A percentile compares a stretch with the other conserved stretches of the same genome.
Evolutionary conservation across 2,888 invertebrate species (phyloP).

Genomic region (Luperina nickerlii): DNA sequence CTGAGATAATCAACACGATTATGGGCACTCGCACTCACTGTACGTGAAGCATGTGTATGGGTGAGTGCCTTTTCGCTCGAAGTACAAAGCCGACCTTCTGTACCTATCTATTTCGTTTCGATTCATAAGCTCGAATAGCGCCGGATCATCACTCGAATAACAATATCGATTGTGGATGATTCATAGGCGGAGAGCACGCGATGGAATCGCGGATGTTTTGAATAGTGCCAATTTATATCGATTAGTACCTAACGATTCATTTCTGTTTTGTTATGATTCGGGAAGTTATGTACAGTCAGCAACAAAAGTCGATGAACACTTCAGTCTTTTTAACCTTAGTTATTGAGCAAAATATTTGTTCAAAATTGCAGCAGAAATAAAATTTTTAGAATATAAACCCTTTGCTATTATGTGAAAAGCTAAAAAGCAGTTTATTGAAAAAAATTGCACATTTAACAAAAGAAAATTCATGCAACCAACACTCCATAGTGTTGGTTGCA

Average conservation of each 20-base stretch:
- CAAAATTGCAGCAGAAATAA: too few species aligned
- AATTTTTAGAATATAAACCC: too few species aligned
- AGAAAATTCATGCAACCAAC: too few species aligned
- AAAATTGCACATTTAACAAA: too few species aligned
- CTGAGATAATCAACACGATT: background rate
- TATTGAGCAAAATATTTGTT: too few species aligned
- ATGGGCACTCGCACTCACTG: background rate
- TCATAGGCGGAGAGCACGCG: constrained; percentile 66
- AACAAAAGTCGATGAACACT: too few species aligned
- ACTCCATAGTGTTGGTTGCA: too few species aligned
- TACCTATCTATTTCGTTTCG: background rate
- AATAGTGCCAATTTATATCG: constrained; percentile 48
- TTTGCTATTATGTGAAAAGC: too few species aligned
- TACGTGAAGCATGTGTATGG: background rate
- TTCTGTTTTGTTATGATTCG: constrained; percentile 28
- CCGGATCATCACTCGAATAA: constrained; percentile 59
- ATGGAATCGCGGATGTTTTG: constrained; percentile 53
- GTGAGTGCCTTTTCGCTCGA: background rate
- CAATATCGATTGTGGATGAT: constrained; percentile 70
- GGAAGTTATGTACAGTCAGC: background rate
- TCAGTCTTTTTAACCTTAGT: too few species aligned
- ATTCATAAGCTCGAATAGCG: constrained; percentile 59
- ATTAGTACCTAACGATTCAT: constrained; percentile 50
- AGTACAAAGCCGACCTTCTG: background rate
- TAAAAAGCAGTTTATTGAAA: too few species aligned